Base-by-base conservation (phyloP, 1,140 invertebrate genomes). In the Harlomillsia oculata region DNA sequence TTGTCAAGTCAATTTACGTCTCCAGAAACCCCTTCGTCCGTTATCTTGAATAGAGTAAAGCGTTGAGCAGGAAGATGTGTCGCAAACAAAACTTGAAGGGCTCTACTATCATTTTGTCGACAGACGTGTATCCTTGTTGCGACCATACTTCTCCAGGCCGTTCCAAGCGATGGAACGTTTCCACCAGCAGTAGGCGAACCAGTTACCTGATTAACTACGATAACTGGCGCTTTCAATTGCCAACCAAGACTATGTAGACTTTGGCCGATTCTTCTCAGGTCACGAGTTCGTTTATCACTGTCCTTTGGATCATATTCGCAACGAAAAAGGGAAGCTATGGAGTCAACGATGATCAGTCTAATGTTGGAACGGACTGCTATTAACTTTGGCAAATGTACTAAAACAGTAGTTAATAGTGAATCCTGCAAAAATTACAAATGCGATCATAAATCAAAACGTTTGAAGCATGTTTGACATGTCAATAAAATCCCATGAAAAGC, bases 321-420 rank as follows among this genome's bases (percentile, higher is more conserved):
- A 28, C 84, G 75, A 67, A 83, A 86, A 26, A 83, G 69, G 3
- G 80, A 83, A 18, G 84, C 82, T 55, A 89, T 80, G 3, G 85
- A 87, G 68, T 89, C 85, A 18, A 89, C 75, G 3, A 89, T 68
- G 49, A 88, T 71, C 16, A 87, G 66, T 5, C 80, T 80, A 44
- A 87, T 77, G 37, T 72, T 67, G 39, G 59, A 65, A 21, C 4
- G 71, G 71, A 41, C 81, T 67, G 59, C 79, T 0, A 69, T 21
- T 21, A 77, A 60, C 18, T 65, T 34, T 11, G 74, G 74, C 8
- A 86, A 66, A 52, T 75, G 74, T 40, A 71, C 67, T 3, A 64
- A 65, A 1, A 86, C 63, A 66, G 81, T 84, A 11, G 71, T 61
- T 34, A 79, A 72, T 23, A 87, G 67, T 41, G 73, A 71, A 16